Conservation (phyloP, 2,888 invertebrate species). For the Hypsopygia costalis region DNA sequence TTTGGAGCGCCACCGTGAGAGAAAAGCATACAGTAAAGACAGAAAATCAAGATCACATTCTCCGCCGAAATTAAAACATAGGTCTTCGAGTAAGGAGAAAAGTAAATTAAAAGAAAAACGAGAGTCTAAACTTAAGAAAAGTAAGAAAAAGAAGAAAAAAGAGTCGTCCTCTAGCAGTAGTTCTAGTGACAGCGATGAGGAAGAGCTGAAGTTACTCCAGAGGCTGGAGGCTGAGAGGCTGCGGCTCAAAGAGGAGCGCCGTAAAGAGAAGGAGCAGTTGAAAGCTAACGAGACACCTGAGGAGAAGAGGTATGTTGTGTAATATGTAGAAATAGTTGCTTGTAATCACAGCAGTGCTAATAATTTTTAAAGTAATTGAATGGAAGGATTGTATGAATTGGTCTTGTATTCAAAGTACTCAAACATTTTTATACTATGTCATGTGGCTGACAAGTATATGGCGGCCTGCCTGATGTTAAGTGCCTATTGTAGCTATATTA, state of each 20-base stretch:
- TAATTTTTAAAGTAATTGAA: too few species aligned
- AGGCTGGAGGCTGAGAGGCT: slow-evolving; percentile 86
- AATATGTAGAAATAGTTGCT: too few species aligned
- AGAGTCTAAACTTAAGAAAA: slow-evolving; percentile 44
- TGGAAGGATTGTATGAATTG: too few species aligned
- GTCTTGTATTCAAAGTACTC: too few species aligned
- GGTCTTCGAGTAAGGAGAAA: slow-evolving; percentile 38
- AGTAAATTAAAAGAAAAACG: slow-evolving; percentile 34
- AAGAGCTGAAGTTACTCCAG: slow-evolving; percentile 84
- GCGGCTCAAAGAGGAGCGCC: slow-evolving; percentile 83
- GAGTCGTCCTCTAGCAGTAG: slow-evolving; percentile 44
- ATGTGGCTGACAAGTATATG: too few species aligned
- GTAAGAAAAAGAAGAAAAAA: slow-evolving; percentile 48
- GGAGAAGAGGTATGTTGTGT: slow-evolving; percentile 88
- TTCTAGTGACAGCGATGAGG: slow-evolving; percentile 67
- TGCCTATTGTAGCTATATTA: too few species aligned
- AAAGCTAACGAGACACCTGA: slow-evolving; percentile 97
- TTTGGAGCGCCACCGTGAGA: slow-evolving; percentile 32
- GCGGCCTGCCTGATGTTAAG: too few species aligned
- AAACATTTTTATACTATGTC: too few species aligned
- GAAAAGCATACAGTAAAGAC: slow-evolving; percentile 29
- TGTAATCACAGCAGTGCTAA: too few species aligned
- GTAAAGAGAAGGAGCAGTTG: slow-evolving; percentile 85
- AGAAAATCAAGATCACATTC: slow-evolving; percentile 29
- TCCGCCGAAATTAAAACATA: slow-evolving; percentile 29